A percentile compares a stretch with the other conserved stretches of the same genome.
Conservation (phyloP, 2,888 invertebrate species). For the Brenthis ino region DNA sequence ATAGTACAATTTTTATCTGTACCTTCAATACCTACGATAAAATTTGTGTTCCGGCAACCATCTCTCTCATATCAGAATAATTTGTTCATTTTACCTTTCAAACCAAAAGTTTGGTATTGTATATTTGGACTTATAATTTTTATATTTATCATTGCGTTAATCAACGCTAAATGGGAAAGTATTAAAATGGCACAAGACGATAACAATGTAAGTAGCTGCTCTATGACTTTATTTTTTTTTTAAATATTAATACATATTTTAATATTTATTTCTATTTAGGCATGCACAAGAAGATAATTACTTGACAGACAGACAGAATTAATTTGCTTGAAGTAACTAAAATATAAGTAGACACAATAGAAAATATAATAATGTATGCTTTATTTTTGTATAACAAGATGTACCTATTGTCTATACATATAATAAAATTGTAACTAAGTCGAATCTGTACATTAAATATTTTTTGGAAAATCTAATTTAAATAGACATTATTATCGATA, state of each 20-base stretch:
- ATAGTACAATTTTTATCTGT: slow-evolving; percentile 72
- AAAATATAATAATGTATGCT: not conserved
- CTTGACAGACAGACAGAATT: too few species aligned
- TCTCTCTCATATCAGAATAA: slow-evolving; percentile 85
- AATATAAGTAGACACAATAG: too few species aligned
- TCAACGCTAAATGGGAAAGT: slow-evolving; percentile 62
- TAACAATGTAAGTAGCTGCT: slow-evolving; percentile 44
- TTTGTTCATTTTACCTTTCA: slow-evolving; percentile 84
- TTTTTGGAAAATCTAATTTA: too few species aligned
- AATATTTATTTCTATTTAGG: too few species aligned
- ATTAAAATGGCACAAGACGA: slow-evolving; percentile 40
- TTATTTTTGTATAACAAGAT: not conserved
- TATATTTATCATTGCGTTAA: slow-evolving; percentile 51
- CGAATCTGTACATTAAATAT: too few species aligned
- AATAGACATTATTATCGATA: too few species aligned
- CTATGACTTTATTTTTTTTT: not conserved
- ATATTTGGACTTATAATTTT: slow-evolving; percentile 67
- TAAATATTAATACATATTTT: too few species aligned
- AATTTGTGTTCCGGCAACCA: slow-evolving; percentile 85
- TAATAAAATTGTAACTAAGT: too few species aligned
- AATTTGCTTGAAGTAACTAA: too few species aligned
- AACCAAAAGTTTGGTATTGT: slow-evolving; percentile 82
- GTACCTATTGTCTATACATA: too few species aligned
- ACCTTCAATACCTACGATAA: slow-evolving; percentile 61
- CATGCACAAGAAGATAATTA: too few species aligned